Evolutionary conservation across 2,113 vertebrate species (phyloP).

Genomic region (Hymenochirus boettgeri): DNA sequence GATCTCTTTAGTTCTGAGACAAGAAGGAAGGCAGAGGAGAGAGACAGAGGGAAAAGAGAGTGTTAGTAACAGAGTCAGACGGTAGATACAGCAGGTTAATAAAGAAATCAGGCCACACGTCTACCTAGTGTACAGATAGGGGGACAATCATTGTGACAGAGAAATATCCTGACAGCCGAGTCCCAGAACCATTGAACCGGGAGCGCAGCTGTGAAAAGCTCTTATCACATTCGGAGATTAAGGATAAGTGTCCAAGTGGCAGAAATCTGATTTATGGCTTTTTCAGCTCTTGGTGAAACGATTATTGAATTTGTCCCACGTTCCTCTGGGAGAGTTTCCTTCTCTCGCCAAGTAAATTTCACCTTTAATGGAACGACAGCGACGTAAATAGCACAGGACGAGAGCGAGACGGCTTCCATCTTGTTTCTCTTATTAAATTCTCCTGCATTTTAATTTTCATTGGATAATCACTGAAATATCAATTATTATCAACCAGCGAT

Average conservation of each 20-base stretch:
- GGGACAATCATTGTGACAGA: not conserved
- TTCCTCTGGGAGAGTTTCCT: not conserved
- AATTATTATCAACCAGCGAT: no score
- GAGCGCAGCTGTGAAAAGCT: not conserved
- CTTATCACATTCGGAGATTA: not conserved
- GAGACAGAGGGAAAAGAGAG: slow-evolving; percentile 63
- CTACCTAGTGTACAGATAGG: not conserved
- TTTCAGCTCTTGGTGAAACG: not conserved
- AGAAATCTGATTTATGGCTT: slow-evolving; percentile 9
- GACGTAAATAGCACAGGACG: no score
- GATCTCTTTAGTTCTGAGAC: slow-evolving; percentile 99
- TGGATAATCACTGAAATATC: no score
- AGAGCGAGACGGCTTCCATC: no score
- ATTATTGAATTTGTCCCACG: not conserved
- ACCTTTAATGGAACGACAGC: not conserved
- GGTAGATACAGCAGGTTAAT: slow-evolving; percentile 39
- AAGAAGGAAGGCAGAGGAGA: slow-evolving; percentile 72
- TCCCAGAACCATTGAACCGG: no score
- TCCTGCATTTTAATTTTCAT: no score
- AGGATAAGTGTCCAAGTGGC: not conserved
- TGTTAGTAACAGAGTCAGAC: slow-evolving; percentile 66
- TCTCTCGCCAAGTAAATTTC: not conserved
- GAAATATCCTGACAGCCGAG: no score
- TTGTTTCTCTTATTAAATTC: no score
- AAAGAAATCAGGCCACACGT: not conserved